Evolutionary conservation across 2,888 invertebrate genomes (phyloP).

Genomic region (Nebria salina): DNA sequence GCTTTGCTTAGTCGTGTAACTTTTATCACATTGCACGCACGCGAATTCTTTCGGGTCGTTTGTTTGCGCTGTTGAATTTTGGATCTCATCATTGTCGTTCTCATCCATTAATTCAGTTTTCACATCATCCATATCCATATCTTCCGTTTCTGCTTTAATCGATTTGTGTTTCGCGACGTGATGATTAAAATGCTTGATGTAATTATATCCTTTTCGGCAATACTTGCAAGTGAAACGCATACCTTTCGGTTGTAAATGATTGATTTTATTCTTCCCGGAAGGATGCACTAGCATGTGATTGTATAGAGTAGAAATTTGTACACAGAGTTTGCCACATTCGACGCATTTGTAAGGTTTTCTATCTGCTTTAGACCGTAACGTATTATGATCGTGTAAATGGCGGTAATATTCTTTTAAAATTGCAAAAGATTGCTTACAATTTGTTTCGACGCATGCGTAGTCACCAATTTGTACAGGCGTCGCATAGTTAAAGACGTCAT

Average conservation of each 20-base stretch:
- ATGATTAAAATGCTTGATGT: neutral
- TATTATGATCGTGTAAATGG: neutral
- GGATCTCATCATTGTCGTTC: neutral
- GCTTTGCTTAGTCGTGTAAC: slow-evolving; percentile 19
- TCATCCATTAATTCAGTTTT: neutral
- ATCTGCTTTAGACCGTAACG: neutral
- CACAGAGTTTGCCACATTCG: neutral
- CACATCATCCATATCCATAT: too few relatives aligned
- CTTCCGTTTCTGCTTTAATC: neutral
- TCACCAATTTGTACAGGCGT: neutral
- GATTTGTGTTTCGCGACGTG: neutral
- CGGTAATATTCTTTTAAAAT: neutral
- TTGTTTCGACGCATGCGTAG: neutral
- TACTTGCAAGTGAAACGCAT: neutral
- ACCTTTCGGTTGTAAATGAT: neutral
- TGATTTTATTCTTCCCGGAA: neutral
- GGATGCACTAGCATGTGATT: neutral
- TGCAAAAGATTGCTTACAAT: neutral
- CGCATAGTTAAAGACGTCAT: neutral
- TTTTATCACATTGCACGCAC: slow-evolving; percentile 16
- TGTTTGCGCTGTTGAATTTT: neutral
- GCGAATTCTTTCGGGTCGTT: neutral
- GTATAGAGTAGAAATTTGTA: neutral
- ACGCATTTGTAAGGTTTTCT: neutral
- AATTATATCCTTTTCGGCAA: neutral